Conservation (phyloP, 1,140 invertebrate genomes). For the Neotoxoptera formosana region DNA sequence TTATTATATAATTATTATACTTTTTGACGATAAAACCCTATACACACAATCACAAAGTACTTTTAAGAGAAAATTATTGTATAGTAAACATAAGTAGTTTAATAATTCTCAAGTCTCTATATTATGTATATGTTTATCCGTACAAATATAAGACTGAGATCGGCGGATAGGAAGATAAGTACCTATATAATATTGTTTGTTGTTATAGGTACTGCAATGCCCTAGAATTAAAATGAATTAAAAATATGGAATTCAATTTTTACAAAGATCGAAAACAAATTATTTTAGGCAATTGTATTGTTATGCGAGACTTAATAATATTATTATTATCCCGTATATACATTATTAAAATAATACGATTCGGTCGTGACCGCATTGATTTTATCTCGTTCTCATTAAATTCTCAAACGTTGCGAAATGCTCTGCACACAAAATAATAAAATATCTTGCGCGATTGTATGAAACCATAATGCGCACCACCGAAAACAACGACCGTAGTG, state of each 20-base stretch:
- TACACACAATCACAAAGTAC: neutral
- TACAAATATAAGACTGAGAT: neutral
- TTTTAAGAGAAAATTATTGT: neutral
- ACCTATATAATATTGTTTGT: neutral
- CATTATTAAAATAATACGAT: neutral
- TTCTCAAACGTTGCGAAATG: neutral
- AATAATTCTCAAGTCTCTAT: neutral
- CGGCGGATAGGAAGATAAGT: neutral
- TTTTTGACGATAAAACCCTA: neutral
- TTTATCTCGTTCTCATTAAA: neutral
- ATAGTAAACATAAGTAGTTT: neutral
- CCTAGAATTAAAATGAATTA: neutral
- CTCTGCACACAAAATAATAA: neutral
- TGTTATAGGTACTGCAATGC: neutral
- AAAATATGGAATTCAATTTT: neutral
- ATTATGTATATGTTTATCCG: neutral
- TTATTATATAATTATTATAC: neutral
- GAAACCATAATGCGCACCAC: neutral
- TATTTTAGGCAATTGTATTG: neutral
- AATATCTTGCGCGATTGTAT: neutral
- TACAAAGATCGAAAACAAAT: neutral
- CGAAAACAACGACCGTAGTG: neutral
- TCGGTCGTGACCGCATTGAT: conserved; percentile 8
- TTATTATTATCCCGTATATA: neutral
- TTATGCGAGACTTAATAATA: neutral